Conservation (phyloP, 2,888 invertebrate genomes). For the Frankliniella fusca region DNA sequence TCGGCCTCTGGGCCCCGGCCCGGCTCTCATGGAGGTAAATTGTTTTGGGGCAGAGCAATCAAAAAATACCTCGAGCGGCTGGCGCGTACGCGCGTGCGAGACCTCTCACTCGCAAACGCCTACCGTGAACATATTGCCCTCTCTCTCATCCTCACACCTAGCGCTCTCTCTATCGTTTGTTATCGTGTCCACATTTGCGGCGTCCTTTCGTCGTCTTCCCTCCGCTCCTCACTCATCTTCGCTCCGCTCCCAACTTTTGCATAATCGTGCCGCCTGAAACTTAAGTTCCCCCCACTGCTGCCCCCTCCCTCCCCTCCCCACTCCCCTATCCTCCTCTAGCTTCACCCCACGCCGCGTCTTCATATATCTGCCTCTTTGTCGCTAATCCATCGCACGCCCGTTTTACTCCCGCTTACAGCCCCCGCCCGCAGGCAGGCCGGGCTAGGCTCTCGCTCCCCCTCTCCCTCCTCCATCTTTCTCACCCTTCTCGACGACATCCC, state of each 20-base stretch:
- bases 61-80: not conserved
- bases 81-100: no score
- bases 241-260: not conserved
- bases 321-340: not conserved
- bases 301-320: not conserved
- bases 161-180: no score
- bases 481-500: not conserved
- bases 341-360: not conserved
- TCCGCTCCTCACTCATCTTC: not conserved
- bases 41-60: not conserved
- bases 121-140: no score
- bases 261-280: not conserved
- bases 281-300: not conserved
- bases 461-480: not conserved
- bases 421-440: not conserved
- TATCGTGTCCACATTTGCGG: not conserved
- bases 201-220: not conserved
- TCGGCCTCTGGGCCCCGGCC: not conserved
- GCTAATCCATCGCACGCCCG: not conserved
- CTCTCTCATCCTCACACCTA: no score
- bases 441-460: not conserved
- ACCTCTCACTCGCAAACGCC: no score
- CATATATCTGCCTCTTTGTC: slow-evolving; percentile 5
- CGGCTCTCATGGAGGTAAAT: not conserved
- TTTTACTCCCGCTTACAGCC: not conserved